Percentiles rank a stretch among this genome's conserved stretches.
Evolutionary conservation across 2,797 vertebrate genomes (phyloP).

Genomic region (Fundulus diaphanus): DNA sequence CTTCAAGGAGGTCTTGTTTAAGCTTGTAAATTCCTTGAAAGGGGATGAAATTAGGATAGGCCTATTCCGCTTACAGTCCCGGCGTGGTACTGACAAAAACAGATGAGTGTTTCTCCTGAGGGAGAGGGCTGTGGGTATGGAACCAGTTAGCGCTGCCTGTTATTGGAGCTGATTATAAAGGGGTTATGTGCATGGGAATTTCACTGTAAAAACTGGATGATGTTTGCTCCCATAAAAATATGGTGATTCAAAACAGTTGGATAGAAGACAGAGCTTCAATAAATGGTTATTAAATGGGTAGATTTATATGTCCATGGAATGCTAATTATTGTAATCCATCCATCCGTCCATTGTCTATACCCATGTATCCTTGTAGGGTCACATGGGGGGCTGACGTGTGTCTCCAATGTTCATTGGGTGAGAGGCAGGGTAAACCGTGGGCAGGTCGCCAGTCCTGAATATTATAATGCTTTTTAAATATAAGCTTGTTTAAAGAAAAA

Average conservation of each 20-base stretch:
- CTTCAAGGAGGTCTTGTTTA: conserved; percentile 74
- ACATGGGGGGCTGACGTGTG: too few species aligned
- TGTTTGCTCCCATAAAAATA: conserved; percentile 70
- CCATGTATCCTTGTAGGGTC: too few species aligned
- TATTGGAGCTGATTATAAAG: conserved; percentile 82
- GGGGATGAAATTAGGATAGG: conserved; percentile 74
- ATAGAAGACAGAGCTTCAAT: conserved; percentile 40
- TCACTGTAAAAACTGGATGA: conserved; percentile 67
- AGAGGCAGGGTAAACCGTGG: too few species aligned
- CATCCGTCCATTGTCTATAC: too few species aligned
- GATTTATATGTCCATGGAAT: conserved; percentile 36
- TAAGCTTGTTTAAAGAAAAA: conserved; percentile 19
- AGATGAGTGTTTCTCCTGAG: conserved; percentile 78
- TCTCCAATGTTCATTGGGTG: too few species aligned
- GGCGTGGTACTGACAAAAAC: conserved; percentile 75
- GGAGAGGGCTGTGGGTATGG: conserved; percentile 71
- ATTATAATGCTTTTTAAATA: conserved; percentile 35
- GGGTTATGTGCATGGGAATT: conserved; percentile 68
- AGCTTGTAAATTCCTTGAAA: conserved; percentile 75
- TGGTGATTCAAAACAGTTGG: conserved; percentile 68
- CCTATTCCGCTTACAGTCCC: conserved; percentile 71
- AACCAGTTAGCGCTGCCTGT: conserved; percentile 77
- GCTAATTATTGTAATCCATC: conserved; percentile 41
- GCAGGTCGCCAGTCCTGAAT: too few species aligned
- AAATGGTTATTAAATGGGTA: conserved; percentile 44